phyloP scores from a whole-genome alignment of 2,797 vertebrate genomes.

The Fratercula arctica region DNA sequence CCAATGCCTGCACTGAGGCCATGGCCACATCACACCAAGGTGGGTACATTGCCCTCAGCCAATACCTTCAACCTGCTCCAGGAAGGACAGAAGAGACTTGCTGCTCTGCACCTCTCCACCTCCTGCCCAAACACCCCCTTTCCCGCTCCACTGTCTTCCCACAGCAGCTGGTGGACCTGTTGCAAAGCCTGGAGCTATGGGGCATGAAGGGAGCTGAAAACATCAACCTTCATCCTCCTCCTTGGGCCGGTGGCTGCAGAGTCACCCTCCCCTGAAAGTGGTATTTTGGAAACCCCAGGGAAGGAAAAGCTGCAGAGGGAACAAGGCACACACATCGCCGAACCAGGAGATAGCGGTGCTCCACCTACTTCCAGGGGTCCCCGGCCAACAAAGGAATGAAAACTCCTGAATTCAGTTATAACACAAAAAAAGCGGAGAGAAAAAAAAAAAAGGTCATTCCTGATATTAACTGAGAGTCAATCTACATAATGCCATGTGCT shows the following conservation, averaged over 20 bases:
- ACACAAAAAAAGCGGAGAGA: fast-evolving
- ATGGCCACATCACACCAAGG: background rate
- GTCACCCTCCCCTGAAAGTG: fast-evolving
- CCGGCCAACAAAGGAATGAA: background rate
- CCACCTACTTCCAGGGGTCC: background rate
- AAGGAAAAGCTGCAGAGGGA: background rate
- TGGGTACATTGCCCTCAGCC: background rate
- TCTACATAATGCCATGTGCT: fast-evolving
- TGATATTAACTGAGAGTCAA: background rate
- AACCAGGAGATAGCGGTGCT: background rate
- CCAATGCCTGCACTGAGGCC: background rate
- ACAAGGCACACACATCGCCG: too few relatives aligned
- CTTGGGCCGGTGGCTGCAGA: background rate
- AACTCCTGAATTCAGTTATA: background rate
- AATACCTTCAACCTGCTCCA: background rate
- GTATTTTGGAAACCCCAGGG: fast-evolving
- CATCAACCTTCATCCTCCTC: background rate
- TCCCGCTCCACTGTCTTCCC: background rate
- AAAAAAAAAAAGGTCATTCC: fast-evolving
- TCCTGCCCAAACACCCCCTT: background rate
- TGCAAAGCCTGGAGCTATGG: fast-evolving
- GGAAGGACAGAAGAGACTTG: background rate
- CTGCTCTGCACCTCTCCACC: background rate
- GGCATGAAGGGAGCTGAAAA: fast-evolving
- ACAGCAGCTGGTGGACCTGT: background rate